Evolutionary conservation across 2,797 vertebrate genomes (phyloP).

Genomic region (Tarsius wallacei): DNA sequence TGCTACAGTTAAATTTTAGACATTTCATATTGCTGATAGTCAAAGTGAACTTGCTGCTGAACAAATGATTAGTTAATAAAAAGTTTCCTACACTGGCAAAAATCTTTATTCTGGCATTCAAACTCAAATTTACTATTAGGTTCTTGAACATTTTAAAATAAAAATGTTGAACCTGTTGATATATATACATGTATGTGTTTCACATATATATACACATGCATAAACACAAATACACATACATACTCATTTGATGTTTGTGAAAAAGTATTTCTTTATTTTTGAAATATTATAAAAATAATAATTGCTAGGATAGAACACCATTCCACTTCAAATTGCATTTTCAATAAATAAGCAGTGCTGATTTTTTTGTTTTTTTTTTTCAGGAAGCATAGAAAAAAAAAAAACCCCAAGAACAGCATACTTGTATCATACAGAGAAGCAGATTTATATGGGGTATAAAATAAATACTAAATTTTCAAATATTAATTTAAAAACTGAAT

Average conservation of each 20-base stretch:
- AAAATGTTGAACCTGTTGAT: neutral
- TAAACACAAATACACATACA: neutral
- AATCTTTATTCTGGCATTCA: neutral
- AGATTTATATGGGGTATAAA: neutral
- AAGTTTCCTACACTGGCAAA: neutral
- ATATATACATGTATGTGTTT: neutral
- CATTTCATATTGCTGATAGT: neutral
- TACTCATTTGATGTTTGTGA: neutral
- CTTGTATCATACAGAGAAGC: neutral
- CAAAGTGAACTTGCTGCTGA: neutral
- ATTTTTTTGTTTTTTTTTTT: neutral
- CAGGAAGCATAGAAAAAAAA: neutral
- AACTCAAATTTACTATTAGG: neutral
- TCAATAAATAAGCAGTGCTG: neutral
- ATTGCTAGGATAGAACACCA: neutral
- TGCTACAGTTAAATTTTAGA: neutral
- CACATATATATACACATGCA: neutral
- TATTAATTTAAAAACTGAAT: neutral
- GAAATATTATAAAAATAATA: neutral
- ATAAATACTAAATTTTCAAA: neutral
- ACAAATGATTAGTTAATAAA: neutral
- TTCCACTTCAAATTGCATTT: neutral
- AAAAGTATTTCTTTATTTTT: neutral
- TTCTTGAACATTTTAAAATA: neutral
- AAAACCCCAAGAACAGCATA: neutral